Evolutionary conservation across 2,888 invertebrate species (phyloP).

Genomic region (Homarus gammarus): DNA sequence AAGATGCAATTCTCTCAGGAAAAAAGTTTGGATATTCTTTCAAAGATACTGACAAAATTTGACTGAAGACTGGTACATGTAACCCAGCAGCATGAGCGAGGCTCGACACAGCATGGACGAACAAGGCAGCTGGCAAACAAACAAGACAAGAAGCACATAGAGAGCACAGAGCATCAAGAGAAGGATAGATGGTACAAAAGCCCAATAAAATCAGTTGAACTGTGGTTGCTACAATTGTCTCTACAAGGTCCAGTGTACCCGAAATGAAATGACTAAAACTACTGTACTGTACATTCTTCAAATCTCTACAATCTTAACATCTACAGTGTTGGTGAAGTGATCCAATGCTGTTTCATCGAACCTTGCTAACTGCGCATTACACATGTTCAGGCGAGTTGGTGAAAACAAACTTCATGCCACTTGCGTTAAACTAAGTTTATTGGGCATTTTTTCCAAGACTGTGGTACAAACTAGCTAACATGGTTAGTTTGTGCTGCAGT

Average conservation of each 20-base stretch:
- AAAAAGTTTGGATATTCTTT: not conserved
- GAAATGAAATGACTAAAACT: constrained; percentile 44
- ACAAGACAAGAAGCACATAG: constrained; percentile 59
- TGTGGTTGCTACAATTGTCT: constrained; percentile 49
- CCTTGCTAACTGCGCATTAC: constrained; percentile 79
- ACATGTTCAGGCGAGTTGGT: constrained; percentile 76
- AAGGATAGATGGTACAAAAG: constrained; percentile 66
- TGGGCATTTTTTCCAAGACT: constrained; percentile 79
- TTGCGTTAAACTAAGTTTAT: constrained; percentile 82
- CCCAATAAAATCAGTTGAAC: constrained; percentile 78
- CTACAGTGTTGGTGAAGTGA: constrained; percentile 47
- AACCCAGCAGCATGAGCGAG: constrained; percentile 76
- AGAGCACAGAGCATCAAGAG: constrained; percentile 59
- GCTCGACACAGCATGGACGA: constrained; percentile 77
- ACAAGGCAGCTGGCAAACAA: constrained; percentile 70
- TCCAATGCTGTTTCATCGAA: constrained; percentile 78
- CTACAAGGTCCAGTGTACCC: constrained; percentile 50
- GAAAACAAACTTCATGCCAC: constrained; percentile 75
- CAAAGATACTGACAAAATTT: constrained; percentile 8
- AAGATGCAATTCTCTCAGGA: not conserved
- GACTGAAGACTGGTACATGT: constrained; percentile 37
- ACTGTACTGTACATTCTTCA: constrained; percentile 25
- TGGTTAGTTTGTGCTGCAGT: constrained; percentile 71
- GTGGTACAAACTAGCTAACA: constrained; percentile 72
- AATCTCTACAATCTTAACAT: constrained; percentile 43